phyloP scores from a whole-genome alignment of 2,888 invertebrate species.

The Agriotes lineatus region DNA sequence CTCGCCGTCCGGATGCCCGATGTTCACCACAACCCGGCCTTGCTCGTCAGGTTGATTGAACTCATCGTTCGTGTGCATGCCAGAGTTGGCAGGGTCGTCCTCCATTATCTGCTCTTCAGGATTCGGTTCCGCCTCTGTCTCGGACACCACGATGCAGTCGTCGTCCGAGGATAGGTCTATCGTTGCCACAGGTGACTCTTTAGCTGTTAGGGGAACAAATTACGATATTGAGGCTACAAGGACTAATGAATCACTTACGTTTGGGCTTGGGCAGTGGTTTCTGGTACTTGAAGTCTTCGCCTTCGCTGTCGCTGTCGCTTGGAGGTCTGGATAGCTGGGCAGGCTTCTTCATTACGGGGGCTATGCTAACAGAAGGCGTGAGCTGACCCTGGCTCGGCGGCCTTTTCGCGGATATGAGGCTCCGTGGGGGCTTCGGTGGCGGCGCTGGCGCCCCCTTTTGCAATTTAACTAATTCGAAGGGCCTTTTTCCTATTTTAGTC shows the following conservation, averaged over 20 bases:
- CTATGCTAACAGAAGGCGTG: constrained; percentile 68
- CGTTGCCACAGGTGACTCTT: constrained; percentile 74
- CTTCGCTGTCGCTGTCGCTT: constrained; percentile 61
- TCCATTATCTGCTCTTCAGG: constrained; percentile 77
- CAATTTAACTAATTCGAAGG: constrained; percentile 63
- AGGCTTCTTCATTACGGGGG: constrained; percentile 63
- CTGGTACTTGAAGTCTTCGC: constrained; percentile 53
- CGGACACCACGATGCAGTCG: constrained; percentile 89
- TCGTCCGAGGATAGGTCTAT: constrained; percentile 84
- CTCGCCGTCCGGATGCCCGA: constrained; percentile 92
- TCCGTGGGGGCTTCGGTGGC: constrained; percentile 25
- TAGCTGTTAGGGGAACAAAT: constrained; percentile 43
- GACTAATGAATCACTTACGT: constrained; percentile 47
- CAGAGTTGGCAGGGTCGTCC: constrained; percentile 92
- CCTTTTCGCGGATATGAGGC: constrained; percentile 47
- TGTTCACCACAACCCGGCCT: constrained; percentile 92
- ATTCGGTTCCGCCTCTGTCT: constrained; percentile 83
- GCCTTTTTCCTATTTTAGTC: constrained; percentile 62
- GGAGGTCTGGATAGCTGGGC: constrained; percentile 49
- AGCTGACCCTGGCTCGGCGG: constrained; percentile 57
- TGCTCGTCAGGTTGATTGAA: constrained; percentile 92
- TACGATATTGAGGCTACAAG: no score
- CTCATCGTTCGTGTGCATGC: constrained; percentile 91
- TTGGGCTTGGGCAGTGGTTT: constrained; percentile 51
- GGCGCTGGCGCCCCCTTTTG: constrained; percentile 62